phyloP scores from a whole-genome alignment of 1,140 invertebrate species.

The Bradysia coprophila region DNA sequence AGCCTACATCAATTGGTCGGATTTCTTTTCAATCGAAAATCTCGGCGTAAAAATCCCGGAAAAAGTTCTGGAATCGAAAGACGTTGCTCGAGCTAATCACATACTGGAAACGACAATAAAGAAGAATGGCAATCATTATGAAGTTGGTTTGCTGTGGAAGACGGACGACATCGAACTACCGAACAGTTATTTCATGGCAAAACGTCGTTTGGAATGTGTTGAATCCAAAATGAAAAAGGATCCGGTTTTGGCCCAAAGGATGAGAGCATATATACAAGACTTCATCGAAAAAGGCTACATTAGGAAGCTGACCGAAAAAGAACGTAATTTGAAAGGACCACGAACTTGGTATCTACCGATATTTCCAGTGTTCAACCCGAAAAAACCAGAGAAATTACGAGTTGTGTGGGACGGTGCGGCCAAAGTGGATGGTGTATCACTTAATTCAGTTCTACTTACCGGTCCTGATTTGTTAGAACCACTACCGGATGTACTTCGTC shows the following conservation, averaged over 20 bases:
- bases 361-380: too few species aligned
- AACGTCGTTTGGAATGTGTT: background rate
- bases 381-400: too few species aligned
- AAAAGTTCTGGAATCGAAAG: background rate
- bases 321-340: background rate
- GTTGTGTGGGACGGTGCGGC: too few species aligned
- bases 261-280: conserved; percentile 6
- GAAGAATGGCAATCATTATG: conserved; percentile 1
- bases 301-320: conserved; percentile 1
- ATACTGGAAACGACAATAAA: background rate
- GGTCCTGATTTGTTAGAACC: conserved; percentile 6
- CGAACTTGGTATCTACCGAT: conserved; percentile 12
- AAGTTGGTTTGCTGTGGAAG: conserved; percentile 6
- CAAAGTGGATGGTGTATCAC: too few species aligned
- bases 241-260: conserved; percentile 1
- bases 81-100: background rate
- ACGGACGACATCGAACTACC: background rate
- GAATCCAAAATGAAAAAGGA: conserved; percentile 7
- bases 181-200: conserved; percentile 1
- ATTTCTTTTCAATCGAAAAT: conserved; percentile 1
- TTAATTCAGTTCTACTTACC: conserved; percentile 3
- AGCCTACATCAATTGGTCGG: too few species aligned
- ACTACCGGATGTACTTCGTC: conserved; percentile 7
- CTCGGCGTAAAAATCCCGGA: background rate
- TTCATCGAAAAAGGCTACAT: conserved; percentile 8